Evolutionary conservation across 2,113 vertebrate species (phyloP), one percentile per base, ranked within the genome.

Genomic region (Potamarius usumacintae): DNA sequence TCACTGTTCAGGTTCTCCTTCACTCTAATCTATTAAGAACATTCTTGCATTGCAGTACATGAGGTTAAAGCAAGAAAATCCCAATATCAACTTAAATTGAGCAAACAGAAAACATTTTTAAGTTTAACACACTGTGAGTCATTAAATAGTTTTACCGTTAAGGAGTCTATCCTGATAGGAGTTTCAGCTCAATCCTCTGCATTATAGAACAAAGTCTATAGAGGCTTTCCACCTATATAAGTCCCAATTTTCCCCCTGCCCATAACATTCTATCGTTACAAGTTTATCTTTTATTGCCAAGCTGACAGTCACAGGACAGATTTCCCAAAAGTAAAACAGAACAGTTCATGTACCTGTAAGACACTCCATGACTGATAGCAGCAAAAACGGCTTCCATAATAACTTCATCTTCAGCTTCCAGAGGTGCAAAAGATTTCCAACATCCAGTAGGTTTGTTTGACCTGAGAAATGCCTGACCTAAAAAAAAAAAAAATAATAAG

Each of bases 361-460:
- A 94, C 96, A 96, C 94, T 96, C 94, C 92, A 96, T 91, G 94
- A 97, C 93, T 76, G 95, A 96, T 90, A 97, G 92, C 92, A 99
- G 96, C 90, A 98, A 91, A 95, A 97, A 90, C 92, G 95, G 96
- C 96, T 96, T 96, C 97, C 97, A 97, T 95, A 96, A 95, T 93
- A 97, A 96, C 96, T 93, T 93, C 97, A 98, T 99, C 96, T 96
- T 97, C 96, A 94, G 94, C 87, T 91, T 88, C 94, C 93, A 92
- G 88, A 94, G 94, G 91, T 94, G 94, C 94, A 94, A 92, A 93
- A 90, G 92, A 89, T 90, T 95, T 92, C 74, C 71, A 82, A 94
- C 93, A 92, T 94, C 93, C 94, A 94, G 95, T 92, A 94, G 94
- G 95, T 89, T 92, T 9, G n/a, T 80, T 82, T 62, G 79, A 82